Base-by-base conservation (phyloP, 2,113 vertebrate genomes). In the Tiliqua scincoides region DNA sequence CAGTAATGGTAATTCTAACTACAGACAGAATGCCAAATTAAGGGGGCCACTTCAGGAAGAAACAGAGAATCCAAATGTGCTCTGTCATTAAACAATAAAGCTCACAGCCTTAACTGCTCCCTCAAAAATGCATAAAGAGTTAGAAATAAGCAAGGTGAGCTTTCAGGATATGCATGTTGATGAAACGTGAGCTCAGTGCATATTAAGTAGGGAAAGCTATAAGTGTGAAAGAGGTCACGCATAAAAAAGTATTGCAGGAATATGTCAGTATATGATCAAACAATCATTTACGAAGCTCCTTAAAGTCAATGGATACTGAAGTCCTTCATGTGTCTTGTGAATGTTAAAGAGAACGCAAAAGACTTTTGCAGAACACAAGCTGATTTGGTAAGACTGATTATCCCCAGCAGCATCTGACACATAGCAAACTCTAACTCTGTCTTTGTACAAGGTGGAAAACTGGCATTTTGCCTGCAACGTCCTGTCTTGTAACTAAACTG, bases 191-290 rank as follows among this genome's bases (percentile, higher is more conserved):
- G 14, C 30, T 52, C 3, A 43, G 63, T 79, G 83, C 32, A 27
- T 0, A 0, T 0, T 0, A 37, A 37, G 61, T 3, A 27, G 37
- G 18, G 73, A 32, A 75, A 43, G 0, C 14, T 0, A 2, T 1
- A 14, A 61, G 72, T 15, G 18, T n/a, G 21, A 35, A 18, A 1
- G n/a, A 40, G 74, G 70, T 43, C 32, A 7, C 0, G 1, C 3
- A 3, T 1, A 12, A 23, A 18, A 79, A 85, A 75, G 18, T 21
- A 27, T 1, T 74, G 4, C 14, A 32, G 35, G 65, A 75, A 79
- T 1, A 1, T 1, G n/a, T 27, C 0, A 75, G 80, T 87, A 20
- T 8, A 0, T 2, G 62, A 82, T 43, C 0, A 5, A 89, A 85
- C 1, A 43, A 61, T 0, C 54, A 35, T 25, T n/a, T 11, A 0